These are phyloP conservation scores for Agapostemon virescens DNA, from an alignment of 2,888 invertebrate species.

Conservation along the genomic window DNA sequence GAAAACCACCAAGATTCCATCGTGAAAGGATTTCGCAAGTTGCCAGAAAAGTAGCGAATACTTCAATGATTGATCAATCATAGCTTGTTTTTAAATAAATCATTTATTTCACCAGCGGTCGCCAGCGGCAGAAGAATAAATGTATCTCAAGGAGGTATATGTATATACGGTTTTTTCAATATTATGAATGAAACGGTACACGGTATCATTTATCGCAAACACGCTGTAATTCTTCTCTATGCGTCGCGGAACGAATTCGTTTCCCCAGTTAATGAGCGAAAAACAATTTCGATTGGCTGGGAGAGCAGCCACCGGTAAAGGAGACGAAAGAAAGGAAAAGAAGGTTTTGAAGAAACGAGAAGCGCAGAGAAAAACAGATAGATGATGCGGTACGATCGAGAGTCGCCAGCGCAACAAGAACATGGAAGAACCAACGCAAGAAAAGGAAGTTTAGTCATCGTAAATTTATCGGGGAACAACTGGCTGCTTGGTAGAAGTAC, in stretches of 20 bases:
- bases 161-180: too few species aligned
- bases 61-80: too few species aligned
- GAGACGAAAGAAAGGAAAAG: too few species aligned
- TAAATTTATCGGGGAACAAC: conserved; percentile 74
- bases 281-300: background rate
- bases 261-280: background rate
- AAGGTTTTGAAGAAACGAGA: background rate
- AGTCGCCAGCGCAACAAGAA: conserved; percentile 67
- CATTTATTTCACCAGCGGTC: too few species aligned
- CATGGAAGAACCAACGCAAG: conserved; percentile 48
- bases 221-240: background rate
- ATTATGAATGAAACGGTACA: too few species aligned
- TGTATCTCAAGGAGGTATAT: too few species aligned
- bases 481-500: conserved; percentile 62
- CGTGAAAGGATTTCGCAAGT: too few species aligned
- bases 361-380: conserved; percentile 64
- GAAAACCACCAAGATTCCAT: too few species aligned
- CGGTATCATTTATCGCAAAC: too few species aligned
- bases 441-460: conserved; percentile 61
- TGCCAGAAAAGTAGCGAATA: too few species aligned
- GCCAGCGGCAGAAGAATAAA: too few species aligned
- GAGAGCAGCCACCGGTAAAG: background rate
- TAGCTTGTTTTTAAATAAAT: too few species aligned
- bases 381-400: conserved; percentile 66
- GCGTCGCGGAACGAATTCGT: background rate